Percentiles rank a stretch among this genome's conserved stretches.
phyloP scores from a whole-genome alignment of 2,113 vertebrate genomes.

The Tenrec ecaudatus region DNA sequence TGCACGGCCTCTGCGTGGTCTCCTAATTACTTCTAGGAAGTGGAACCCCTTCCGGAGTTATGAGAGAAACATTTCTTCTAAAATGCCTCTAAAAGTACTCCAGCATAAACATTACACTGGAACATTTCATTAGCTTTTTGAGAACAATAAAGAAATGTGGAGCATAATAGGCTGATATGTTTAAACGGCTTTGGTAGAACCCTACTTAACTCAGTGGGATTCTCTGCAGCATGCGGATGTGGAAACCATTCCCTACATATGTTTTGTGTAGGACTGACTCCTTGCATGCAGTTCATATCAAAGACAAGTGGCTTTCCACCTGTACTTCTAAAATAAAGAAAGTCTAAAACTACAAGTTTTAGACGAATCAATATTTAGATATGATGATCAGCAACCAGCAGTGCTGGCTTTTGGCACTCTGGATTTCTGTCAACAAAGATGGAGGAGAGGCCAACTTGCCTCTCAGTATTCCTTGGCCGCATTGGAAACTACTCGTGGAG shows the following conservation, averaged over 20 bases:
- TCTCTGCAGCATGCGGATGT: conserved; percentile 83
- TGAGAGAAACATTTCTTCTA: conserved; percentile 81
- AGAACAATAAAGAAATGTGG: conserved; percentile 82
- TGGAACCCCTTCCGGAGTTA: conserved; percentile 79
- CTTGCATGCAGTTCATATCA: conserved; percentile 78
- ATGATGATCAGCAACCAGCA: conserved; percentile 61
- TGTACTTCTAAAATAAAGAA: conserved; percentile 78
- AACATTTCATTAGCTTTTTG: conserved; percentile 86
- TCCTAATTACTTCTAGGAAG: conserved; percentile 77
- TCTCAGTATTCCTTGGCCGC: conserved; percentile 42
- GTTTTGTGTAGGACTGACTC: conserved; percentile 81
- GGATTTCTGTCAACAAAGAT: conserved; percentile 60
- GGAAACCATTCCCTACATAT: conserved; percentile 83
- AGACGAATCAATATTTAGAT: conserved; percentile 79
- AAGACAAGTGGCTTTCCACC: conserved; percentile 77
- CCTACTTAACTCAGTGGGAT: conserved; percentile 86
- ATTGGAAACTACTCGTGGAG: conserved; percentile 46
- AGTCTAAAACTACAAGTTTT: conserved; percentile 78
- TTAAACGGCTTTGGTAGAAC: conserved; percentile 84
- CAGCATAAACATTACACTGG: conserved; percentile 81
- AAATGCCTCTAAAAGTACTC: conserved; percentile 78
- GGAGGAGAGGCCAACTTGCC: background rate
- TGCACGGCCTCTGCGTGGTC: conserved; percentile 67
- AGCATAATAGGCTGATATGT: conserved; percentile 84
- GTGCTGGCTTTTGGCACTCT: conserved; percentile 68